Evolutionary conservation across 1,140 invertebrate genomes (phyloP).

Genomic region (Drosophila tropicalis): DNA sequence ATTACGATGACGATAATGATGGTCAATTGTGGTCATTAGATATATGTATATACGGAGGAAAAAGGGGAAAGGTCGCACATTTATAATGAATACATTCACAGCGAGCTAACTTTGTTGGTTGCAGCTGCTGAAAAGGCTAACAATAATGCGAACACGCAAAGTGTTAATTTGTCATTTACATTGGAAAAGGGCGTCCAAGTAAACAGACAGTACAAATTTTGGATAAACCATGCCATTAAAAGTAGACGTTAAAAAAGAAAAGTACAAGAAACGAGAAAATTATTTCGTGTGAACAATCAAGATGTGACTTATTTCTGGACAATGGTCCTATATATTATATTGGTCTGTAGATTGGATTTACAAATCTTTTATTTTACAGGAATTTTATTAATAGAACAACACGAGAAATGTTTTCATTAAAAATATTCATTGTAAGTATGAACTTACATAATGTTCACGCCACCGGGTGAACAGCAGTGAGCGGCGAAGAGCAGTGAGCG

Average conservation of each 20-base stretch:
- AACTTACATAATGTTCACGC: too few species aligned
- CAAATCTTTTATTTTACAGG: background rate
- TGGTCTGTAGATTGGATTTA: background rate
- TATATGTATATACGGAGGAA: constrained; percentile 21
- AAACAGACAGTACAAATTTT: constrained; percentile 13
- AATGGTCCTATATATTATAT: background rate
- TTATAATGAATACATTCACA: constrained; percentile 42
- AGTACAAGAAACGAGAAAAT: background rate
- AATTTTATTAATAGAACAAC: too few species aligned
- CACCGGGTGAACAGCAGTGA: too few species aligned
- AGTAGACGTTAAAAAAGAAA: background rate
- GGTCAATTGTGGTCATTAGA: constrained; percentile 54
- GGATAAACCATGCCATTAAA: background rate
- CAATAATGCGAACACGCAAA: constrained; percentile 56
- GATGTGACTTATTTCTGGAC: background rate
- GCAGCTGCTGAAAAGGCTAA: constrained; percentile 34
- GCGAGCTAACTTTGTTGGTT: constrained; percentile 4
- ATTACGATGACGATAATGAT: constrained; percentile 6
- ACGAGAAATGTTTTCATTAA: too few species aligned
- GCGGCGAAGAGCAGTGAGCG: too few species aligned
- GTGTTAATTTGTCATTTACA: constrained; percentile 56
- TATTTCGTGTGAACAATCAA: background rate
- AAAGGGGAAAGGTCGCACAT: constrained; percentile 28
- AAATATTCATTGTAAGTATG: too few species aligned
- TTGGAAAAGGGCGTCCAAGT: background rate